phyloP scores from a whole-genome alignment of 1,140 invertebrate genomes.

The Araneus ventricosus region DNA sequence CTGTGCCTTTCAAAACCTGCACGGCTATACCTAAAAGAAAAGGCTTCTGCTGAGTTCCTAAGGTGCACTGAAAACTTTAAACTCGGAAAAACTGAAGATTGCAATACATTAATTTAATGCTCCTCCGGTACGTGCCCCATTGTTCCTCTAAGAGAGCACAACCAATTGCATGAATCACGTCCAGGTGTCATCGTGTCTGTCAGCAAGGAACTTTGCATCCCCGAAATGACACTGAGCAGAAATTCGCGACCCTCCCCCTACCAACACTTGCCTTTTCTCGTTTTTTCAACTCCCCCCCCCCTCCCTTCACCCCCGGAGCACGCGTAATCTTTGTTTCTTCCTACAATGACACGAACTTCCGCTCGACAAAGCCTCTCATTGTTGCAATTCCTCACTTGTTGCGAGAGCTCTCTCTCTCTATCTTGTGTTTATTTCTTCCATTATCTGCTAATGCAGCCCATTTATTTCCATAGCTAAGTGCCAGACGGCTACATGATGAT shows the following conservation, averaged over 20 bases:
- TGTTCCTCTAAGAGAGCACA: not conserved
- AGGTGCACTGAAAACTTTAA: too few species aligned
- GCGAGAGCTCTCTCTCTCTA: not conserved
- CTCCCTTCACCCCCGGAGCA: not conserved
- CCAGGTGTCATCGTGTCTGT: conserved; percentile 64
- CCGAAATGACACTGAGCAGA: conserved; percentile 44
- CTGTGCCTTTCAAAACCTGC: too few species aligned
- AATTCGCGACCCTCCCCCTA: not conserved
- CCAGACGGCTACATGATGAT: not conserved
- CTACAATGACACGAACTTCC: conserved; percentile 52
- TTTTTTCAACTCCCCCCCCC: not conserved
- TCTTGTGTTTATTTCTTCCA: conserved; percentile 1
- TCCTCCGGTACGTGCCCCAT: not conserved
- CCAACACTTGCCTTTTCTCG: not conserved
- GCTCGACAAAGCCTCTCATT: conserved; percentile 27
- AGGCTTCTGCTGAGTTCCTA: too few species aligned
- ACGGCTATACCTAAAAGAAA: too few species aligned
- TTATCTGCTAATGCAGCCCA: conserved; percentile 20
- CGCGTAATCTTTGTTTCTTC: conserved; percentile 65
- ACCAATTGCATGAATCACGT: not conserved
- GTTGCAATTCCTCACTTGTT: not conserved
- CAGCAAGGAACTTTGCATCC: conserved; percentile 19
- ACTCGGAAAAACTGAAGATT: too few species aligned
- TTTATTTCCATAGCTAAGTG: not conserved
- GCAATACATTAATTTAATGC: too few species aligned